Conservation (phyloP, 2,888 invertebrate genomes). For the Chelonus formosanus region DNA sequence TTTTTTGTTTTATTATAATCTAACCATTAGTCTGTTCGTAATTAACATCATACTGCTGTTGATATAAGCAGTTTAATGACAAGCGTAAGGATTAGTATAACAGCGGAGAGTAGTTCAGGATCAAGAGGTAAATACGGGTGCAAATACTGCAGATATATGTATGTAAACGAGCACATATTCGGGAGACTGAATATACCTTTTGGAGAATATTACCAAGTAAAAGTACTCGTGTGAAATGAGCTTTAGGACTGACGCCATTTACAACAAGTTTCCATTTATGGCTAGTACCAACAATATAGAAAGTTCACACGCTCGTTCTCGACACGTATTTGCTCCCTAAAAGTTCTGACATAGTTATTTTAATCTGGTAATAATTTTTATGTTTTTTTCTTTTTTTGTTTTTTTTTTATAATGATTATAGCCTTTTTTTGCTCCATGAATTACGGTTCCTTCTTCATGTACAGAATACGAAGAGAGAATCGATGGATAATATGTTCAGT, state of each 20-base stretch:
- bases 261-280: constrained; percentile 53
- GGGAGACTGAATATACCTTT: constrained; percentile 4
- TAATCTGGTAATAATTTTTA: not conserved
- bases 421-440: not conserved
- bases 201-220: constrained; percentile 35
- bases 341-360: constrained; percentile 6
- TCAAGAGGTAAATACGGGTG: constrained; percentile 4
- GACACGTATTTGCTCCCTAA: not conserved
- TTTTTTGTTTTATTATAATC: too few species aligned
- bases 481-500: too few species aligned
- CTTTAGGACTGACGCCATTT: constrained; percentile 48
- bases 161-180: constrained; percentile 9
- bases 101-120: not conserved
- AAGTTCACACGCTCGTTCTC: constrained; percentile 35
- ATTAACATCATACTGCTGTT: too few species aligned
- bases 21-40: too few species aligned
- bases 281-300: constrained; percentile 45
- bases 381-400: not conserved
- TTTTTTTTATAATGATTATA: not conserved
- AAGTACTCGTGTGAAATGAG: constrained; percentile 49
- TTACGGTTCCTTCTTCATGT: not conserved
- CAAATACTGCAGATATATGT: constrained; percentile 5
- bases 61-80: too few species aligned
- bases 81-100: constrained; percentile 1
- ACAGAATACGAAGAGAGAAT: too few species aligned